Evolutionary conservation across 2,888 invertebrate species (phyloP), one percentile per base, ranked within the genome.

Genomic region (Zeuzera pyrina): DNA sequence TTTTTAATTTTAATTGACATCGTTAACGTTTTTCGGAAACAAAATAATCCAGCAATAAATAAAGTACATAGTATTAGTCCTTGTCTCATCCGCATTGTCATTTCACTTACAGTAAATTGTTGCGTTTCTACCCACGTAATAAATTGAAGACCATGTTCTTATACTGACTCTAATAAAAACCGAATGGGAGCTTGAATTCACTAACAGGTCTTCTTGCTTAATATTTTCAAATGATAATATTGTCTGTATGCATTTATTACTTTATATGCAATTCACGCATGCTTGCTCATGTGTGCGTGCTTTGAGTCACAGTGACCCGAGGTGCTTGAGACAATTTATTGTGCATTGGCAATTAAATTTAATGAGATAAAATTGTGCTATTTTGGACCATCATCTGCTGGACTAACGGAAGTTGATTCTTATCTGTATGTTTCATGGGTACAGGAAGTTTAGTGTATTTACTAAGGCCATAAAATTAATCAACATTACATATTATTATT

Each of bases 281-380:
- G 36, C 19, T 22, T 30, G 21, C 32, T 40, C 33, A 33, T 35
- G 42, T 32, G 41, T 30, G 43, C 41, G 45, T 43, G 49, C 44
- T 49, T n/a, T 72, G 68, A 74, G 52, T 73, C 73, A 71, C 51
- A 55, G 37, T 61, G 69, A 72, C 67, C 70, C 51, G 50, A 53
- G 55, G 57, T 65, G 58, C 68, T 65, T 50, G 68, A 70, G 73
- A 61, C 52, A 49, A 48, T 5, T 19, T 7, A 72, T 71, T 72
- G 73, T 68, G 56, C 62, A 68, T 65, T 58, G 63, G 60, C 67
- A 74, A 76, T 81, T 78, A 76, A 73, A 66, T 63, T 60, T 65
- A 67, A 77, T 72, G 56, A 73, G 68, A 71, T 77, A 66, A 68
- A 69, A 74, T 71, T 64, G 61, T 65, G 58, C 70, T 74, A 74